These are phyloP conservation scores for Drosophila sordidapex DNA, from an alignment of 2,888 invertebrate species.

Conservation along the genomic window DNA sequence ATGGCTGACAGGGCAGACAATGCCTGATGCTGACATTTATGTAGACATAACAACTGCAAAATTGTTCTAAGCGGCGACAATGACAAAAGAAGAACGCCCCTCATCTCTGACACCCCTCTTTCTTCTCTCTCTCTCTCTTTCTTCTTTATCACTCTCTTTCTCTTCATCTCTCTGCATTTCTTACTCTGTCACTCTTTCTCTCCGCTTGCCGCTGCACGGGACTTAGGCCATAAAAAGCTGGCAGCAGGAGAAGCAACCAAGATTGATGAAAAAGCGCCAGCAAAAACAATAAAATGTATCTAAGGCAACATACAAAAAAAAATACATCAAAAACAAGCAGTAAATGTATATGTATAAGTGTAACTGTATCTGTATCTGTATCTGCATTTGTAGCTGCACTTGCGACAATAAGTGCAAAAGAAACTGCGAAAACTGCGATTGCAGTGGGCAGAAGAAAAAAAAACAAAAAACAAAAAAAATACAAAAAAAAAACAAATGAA, in stretches of 20 bases:
- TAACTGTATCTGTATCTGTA: conserved; percentile 21
- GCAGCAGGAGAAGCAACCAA: conserved; percentile 63
- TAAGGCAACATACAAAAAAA: conserved; percentile 33
- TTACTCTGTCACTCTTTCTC: neutral
- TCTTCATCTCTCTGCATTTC: neutral
- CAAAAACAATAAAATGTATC: conserved; percentile 75
- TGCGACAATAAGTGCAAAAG: conserved; percentile 67
- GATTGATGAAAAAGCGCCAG: conserved; percentile 75
- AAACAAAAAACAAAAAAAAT: conserved; percentile 3
- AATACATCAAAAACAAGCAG: neutral
- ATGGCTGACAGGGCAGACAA: conserved; percentile 64
- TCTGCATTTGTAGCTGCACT: conserved; percentile 37
- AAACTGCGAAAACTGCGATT: conserved; percentile 31
- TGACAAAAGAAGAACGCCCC: conserved; percentile 45
- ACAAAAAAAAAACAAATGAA: conserved; percentile 13
- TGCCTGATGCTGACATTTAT: conserved; percentile 78
- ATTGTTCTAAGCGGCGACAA: conserved; percentile 58
- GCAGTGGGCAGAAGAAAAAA: conserved; percentile 23
- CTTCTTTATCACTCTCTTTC: neutral
- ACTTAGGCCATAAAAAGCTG: conserved; percentile 50
- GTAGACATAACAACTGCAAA: conserved; percentile 68
- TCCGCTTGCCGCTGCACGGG: conserved; percentile 1
- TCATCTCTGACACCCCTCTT: neutral
- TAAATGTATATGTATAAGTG: conserved; percentile 13
- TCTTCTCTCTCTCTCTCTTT: neutral